Base-by-base conservation (phyloP, 1,140 invertebrate species). In the Physella acuta region DNA sequence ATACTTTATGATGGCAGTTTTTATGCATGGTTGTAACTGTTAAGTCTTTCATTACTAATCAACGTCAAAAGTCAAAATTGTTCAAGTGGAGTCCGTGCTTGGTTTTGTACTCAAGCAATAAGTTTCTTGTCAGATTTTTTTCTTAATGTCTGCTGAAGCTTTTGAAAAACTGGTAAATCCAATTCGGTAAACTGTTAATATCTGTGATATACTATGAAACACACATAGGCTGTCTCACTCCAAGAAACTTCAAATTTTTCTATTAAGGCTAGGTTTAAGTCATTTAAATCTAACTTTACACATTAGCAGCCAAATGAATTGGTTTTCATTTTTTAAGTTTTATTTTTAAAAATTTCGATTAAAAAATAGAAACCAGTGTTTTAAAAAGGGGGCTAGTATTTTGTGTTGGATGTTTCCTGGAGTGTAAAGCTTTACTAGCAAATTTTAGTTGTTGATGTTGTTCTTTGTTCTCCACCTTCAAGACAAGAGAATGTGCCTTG, bases 401-500 rank as follows among this genome's bases (percentile, higher is more conserved):
- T 53, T 53, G 28, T 53, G 5, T 53, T 3, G 5, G n/a, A 20
- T 53, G 5, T 20, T 53, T 53, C 51, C 4, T 53, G n/a, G n/a
- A 8, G 5, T 53, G n/a, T 5, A 24, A 44, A 20, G 8, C 20
- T 44, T 8, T 20, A 11, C 20, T 11, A 20, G 8, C 20, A 20
- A 44, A 20, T 8, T 44, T 44, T 44, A 20, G 39, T 20, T 44
- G 39, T 20, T 58, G 56, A 33, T 61, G 36, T 39, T 61, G 37
- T 30, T 28, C 17, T 4, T 5, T 36, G 4, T 61, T 4, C 37
- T 61, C 37, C 37, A 24, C 59, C 36, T 36, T 20, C 30, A 58
- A 58, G 17, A 58, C 20, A 61, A 61, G 59, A 61, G 59, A 28
- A 61, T 44, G 59, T 61, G 59, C 59, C 59, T 61, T 61, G 59